Evolutionary conservation across 2,113 vertebrate genomes (phyloP), one percentile per base, ranked within the genome.

Genomic region (Pseudorhombus dupliciocellatus): DNA sequence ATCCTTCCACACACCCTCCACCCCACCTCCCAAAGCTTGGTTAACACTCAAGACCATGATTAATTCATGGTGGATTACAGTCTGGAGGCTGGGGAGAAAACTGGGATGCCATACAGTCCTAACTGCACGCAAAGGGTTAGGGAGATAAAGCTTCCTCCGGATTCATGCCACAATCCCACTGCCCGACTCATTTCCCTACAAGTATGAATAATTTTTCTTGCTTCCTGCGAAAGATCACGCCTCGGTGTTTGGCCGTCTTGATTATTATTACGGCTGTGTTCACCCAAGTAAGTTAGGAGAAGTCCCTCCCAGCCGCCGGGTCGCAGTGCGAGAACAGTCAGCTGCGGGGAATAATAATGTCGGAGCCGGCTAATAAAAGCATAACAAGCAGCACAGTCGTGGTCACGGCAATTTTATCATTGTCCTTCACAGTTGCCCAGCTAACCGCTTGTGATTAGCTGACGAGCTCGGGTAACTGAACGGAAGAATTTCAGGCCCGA

Each of bases 61-160:
- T 93, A 91, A 94, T 94, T 93, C 92, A 94, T 93, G 86, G 89
- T 89, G 92, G 91, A 93, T 93, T 93, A 93, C 85, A 88, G 84
- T 86, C 83, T 89, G 86, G 80, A 89, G 90, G 89, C 88, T 73
- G 75, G 75, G 86, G 82, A 84, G 77, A 84, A 74, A 84, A 81
- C 53, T 51, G 61, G 81, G 80, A 88, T 87, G 86, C 87, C 87
- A 84, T 83, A 85, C 72, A 80, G 73, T 84, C 90, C 91, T 89
- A 75, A 83, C 83, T 84, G 84, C 88, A 89, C 80, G 80, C 52
- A 86, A 79, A 70, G 83, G 51, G 74, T 83, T 81, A 57, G 75
- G 20, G 63, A 92, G 91, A 93, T 93, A 93, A 92, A 88, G 81
- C 73, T 79, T 87, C 61, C 79, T 75, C 74, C 37, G 72, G 84